Base-by-base conservation (phyloP, 2,888 invertebrate genomes). In the Cheilosia grossa region DNA sequence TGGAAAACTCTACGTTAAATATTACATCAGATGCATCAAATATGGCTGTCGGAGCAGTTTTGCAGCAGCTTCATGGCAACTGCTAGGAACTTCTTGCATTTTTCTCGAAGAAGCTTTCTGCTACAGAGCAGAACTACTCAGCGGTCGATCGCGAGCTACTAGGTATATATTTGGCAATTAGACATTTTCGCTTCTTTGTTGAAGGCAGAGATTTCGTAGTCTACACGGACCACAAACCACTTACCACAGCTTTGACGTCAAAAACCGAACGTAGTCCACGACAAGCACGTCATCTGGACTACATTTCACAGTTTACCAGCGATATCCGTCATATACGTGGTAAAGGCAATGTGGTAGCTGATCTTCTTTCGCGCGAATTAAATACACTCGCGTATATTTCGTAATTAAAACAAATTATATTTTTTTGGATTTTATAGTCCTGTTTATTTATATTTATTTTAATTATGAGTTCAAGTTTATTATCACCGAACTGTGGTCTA, bases 11-110 rank as follows among this genome's bases (percentile, higher is more conserved):
- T 54, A 15, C 19, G n/a, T 19, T 56, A 17, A 66, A 49, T n/a
- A 75, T 67, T 13, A 59, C 75, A 21, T 58, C 66, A 7, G 40
- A 77, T n/a, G 69, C 77, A 24, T 67, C 75, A 15, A 67, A 75
- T 15, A 33, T 49, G 10, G 74, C 49, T n/a, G 66, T 75, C 6
- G 59, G 75, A 21, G 75, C 51, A 40, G 66, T 67, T 13, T 10
- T 77, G 19, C 66, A 77, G 17, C 59, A 67, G 19, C 59, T 40
- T 1, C 27, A 61, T 21, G 7, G 17, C 9, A 61, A n/a, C 1
- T 13, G 19, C 0, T 75, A 40, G 59, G 37, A 74, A 19, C 64
- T 37, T 24, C 56, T 74, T 19, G 47, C 58, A 4, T 49, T 58
- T 7, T 58, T 74, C 1, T 56, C 74, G 13, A 74, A 56, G 44